Conservation (phyloP, 2,797 vertebrate genomes). For the Channa striata region DNA sequence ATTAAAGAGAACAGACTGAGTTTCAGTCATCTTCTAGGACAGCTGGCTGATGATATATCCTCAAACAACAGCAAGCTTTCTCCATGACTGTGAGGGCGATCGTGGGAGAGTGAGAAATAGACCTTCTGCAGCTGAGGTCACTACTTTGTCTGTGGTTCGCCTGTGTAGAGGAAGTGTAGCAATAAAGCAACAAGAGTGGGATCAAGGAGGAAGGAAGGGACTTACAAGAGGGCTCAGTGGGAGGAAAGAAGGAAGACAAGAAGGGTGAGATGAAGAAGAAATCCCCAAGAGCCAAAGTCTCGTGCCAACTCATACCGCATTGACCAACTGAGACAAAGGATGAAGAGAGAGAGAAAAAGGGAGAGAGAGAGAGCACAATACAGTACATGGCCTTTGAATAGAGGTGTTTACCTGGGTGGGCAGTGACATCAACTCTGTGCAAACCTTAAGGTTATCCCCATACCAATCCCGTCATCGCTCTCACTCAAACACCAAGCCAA, state of each 20-base stretch:
- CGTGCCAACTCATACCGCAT: constrained; percentile 63
- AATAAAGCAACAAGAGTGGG: constrained; percentile 71
- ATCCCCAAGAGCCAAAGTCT: constrained; percentile 70
- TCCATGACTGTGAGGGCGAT: constrained; percentile 12
- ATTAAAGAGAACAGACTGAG: not conserved
- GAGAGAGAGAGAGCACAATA: constrained; percentile 32
- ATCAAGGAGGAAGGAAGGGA: constrained; percentile 78
- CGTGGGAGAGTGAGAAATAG: constrained; percentile 48
- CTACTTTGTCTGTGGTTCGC: constrained; percentile 67
- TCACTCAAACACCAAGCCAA: constrained; percentile 38
- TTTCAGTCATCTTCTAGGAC: not conserved
- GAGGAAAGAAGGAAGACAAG: constrained; percentile 70
- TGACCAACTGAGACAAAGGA: constrained; percentile 62
- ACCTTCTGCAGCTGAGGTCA: constrained; percentile 65
- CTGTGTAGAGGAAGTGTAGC: constrained; percentile 71
- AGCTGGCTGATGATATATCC: constrained; percentile 13
- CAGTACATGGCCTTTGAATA: constrained; percentile 46
- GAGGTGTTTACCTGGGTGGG: constrained; percentile 57
- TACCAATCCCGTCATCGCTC: constrained; percentile 52
- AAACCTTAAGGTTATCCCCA: constrained; percentile 50
- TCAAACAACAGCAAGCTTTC: constrained; percentile 17
- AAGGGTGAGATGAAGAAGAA: constrained; percentile 62
- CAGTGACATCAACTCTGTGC: constrained; percentile 48
- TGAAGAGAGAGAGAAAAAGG: not conserved
- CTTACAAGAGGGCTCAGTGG: constrained; percentile 72